These are phyloP conservation scores for Chelon auratus DNA, from an alignment of 2,797 vertebrate species.

Conservation along the genomic window DNA sequence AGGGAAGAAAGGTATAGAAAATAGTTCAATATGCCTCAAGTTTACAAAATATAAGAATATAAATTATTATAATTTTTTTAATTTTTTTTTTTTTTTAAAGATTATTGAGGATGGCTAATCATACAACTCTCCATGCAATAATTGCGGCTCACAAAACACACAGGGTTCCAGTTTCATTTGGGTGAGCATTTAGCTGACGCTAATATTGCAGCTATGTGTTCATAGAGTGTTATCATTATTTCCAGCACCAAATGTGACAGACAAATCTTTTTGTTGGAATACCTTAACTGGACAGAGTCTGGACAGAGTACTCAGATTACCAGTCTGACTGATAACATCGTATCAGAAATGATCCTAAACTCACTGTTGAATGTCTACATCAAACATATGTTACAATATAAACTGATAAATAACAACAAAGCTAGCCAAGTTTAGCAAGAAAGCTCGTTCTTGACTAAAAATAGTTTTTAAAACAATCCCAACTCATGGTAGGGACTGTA, in stretches of 20 bases:
- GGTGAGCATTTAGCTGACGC: background rate
- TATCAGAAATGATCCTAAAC: too few species aligned
- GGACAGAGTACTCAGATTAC: too few species aligned
- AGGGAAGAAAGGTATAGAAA: constrained; percentile 17
- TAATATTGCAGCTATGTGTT: background rate
- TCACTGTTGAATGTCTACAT: too few species aligned
- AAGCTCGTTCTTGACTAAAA: background rate
- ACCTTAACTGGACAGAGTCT: too few species aligned
- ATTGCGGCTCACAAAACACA: background rate
- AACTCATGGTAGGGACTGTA: background rate
- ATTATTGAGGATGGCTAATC: background rate
- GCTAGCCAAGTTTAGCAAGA: too few species aligned
- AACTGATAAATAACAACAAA: too few species aligned
- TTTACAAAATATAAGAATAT: background rate
- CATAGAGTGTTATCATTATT: too few species aligned
- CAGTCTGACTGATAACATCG: too few species aligned
- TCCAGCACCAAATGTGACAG: too few species aligned
- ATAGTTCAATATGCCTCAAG: background rate
- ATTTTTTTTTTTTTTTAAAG: background rate
- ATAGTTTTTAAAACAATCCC: background rate
- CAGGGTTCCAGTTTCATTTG: background rate
- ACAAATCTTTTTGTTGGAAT: background rate
- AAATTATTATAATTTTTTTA: background rate
- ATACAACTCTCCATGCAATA: background rate
- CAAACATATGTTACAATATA: too few species aligned